Base-by-base conservation (phyloP, 1,140 invertebrate genomes). In the Listronotus oregonensis region DNA sequence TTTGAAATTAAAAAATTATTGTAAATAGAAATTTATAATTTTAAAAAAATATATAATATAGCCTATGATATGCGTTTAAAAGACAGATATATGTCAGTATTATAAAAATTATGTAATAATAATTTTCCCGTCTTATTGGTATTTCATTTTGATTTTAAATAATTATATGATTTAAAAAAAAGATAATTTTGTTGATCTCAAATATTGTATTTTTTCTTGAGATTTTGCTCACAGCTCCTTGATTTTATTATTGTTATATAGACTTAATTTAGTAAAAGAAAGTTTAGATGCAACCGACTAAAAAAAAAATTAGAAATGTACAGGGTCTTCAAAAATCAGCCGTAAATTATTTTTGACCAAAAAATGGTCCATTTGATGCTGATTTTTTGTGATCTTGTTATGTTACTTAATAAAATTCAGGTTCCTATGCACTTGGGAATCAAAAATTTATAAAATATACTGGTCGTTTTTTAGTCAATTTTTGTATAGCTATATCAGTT, bases 401-500 rank as follows among this genome's bases (percentile, higher is more conserved):
- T 52, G 50, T 59, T 49, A 59, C 34, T 34, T 47, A 49, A 32
- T 34, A 43, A 40, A 39, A 58, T 17, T 50, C 27, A n/a, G 34
- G 50, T 56, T 59, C 40, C 27, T 17, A 54, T 37, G 52, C 27
- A 37, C 32, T 37, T 11, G 44, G 12, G 52, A 57, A 57, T 32
- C 46, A 61, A 57, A 42, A 47, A 47, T 27, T 27, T 14, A 65
- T 58, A 51, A 52, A 60, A 44, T 42, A 62, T 39, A 47, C 49
- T 66, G 40, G 58, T 57, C 21, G 32, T 57, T 67, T 49, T 43
- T 50, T 62, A 67, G 58, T 52, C 51, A 66, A 66, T 57, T 49
- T 50, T 59, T 67, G 47, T 62, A 42, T 18, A 61, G 10, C 10
- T 46, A 49, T 59, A 18, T 59, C 34, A 51, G 58, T 12, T 27